Evolutionary conservation across 2,797 vertebrate genomes (phyloP), one percentile per base, ranked within the genome.

Genomic region (Hemitrygon akajei): DNA sequence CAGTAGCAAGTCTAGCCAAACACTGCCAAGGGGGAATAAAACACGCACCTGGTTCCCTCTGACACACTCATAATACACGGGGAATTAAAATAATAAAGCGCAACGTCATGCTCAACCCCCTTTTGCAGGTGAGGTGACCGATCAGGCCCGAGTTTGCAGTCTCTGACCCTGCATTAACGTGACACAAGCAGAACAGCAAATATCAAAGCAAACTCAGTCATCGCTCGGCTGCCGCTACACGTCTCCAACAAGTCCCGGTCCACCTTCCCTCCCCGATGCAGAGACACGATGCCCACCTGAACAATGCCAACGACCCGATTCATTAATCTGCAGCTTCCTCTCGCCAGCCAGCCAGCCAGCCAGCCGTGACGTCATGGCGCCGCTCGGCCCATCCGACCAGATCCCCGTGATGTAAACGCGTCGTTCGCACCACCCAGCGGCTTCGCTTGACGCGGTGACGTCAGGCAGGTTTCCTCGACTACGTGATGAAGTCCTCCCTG

Each of bases 281-380:
- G n/a, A 69, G 60, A 89, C 14, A 66, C 84, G 30, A n/a, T 89
- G 86, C 86, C 86, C 86, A 89, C 86, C 86, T 89, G 86, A 89
- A 89, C 22, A 20, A 89, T 89, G 60, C 86, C 86, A 89, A 0
- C 60, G 86, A 69, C 6, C 60, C 63, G 60, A 20, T 89, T 89
- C 86, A 66, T 37, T 66, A 66, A 89, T 69, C 86, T 37, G 86
- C 86, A 89, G 86, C 60, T 89, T 89, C 86, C 86, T 66, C 60
- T n/a, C 60, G 84, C n/a, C 71, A 30, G 75, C 56, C 84, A 30
- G 56, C 14, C 37, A 37, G 37, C 56, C 82, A 86, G 82, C 56
- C 30, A 7, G 86, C 25, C 60, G 86, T 86, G 82, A 86, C 82
- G 82, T 86, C 56, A 60, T 5, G 40, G 22, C 81, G 80, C 40